These are phyloP conservation scores for Melinaea menophilus DNA, from an alignment of 2,888 invertebrate genomes.

Conservation along the genomic window DNA sequence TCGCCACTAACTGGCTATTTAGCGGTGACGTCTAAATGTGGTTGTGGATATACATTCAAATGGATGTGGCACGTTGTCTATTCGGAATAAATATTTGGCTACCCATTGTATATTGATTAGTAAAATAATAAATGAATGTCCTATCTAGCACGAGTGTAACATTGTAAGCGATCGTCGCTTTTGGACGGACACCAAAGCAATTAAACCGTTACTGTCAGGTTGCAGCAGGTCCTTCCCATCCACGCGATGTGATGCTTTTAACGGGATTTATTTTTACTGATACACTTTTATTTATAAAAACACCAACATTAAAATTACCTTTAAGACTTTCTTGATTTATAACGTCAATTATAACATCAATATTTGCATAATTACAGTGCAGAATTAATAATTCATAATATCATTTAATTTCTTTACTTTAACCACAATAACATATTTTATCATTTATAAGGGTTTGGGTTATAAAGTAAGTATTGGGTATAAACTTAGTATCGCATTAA, in stretches of 20 bases:
- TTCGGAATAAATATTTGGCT: background rate
- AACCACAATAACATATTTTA: too few relatives aligned
- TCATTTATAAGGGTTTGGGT: too few relatives aligned
- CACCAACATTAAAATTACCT: too few relatives aligned
- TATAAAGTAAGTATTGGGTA: too few relatives aligned
- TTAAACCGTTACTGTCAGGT: constrained; percentile 45
- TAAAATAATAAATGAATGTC: constrained; percentile 8
- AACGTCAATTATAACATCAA: too few relatives aligned
- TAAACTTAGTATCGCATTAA: too few relatives aligned
- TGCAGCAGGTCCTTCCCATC: constrained; percentile 25
- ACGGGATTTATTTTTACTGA: constrained; percentile 15
- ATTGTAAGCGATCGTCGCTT: constrained; percentile 36
- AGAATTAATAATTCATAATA: too few relatives aligned
- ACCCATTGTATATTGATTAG: background rate
- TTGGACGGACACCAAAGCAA: constrained; percentile 50
- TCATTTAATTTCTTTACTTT: too few relatives aligned
- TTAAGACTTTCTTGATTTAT: too few relatives aligned
- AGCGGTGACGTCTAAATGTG: constrained; percentile 35
- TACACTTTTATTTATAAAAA: background rate
- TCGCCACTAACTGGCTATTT: constrained; percentile 35
- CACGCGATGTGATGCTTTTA: constrained; percentile 28
- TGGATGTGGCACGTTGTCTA: constrained; percentile 16
- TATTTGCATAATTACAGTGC: too few relatives aligned
- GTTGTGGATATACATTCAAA: constrained; percentile 8
- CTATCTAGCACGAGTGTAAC: constrained; percentile 20